phyloP scores from a whole-genome alignment of 1,140 invertebrate genomes.

The Megalopta genalis region DNA sequence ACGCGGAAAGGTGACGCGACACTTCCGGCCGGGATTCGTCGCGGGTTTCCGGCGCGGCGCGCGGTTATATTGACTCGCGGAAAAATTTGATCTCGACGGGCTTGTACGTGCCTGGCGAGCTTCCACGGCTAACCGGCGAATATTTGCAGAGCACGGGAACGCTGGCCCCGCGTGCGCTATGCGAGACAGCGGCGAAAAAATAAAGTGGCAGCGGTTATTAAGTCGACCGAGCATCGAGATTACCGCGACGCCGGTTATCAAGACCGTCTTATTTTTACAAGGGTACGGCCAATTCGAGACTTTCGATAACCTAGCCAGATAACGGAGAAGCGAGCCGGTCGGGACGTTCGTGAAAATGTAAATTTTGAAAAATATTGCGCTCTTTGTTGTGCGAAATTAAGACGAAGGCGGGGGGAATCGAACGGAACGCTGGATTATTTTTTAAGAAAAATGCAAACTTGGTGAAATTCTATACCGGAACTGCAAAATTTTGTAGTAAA shows the following conservation, averaged over 20 bases:
- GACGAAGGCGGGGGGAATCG: too few species aligned
- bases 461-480: too few species aligned
- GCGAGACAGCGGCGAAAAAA: conserved; percentile 17
- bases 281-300: too few species aligned
- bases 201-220: conserved; percentile 18
- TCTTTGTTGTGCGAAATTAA: too few species aligned
- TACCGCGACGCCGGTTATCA: conserved; percentile 26
- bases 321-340: too few species aligned
- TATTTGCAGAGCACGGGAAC: conserved; percentile 21
- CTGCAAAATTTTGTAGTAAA: too few species aligned
- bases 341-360: too few species aligned
- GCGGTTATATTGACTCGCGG: too few species aligned
- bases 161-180: conserved; percentile 17
- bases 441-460: too few species aligned
- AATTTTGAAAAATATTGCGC: too few species aligned
- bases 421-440: too few species aligned
- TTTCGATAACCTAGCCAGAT: too few species aligned
- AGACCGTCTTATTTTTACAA: neutral
- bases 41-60: neutral
- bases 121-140: conserved; percentile 11
- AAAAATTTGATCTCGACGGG: conserved; percentile 25
- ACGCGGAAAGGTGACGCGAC: neutral
- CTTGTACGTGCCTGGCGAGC: conserved; percentile 6
- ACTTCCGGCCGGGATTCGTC: neutral
- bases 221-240: conserved; percentile 33